Conservation (phyloP, 1,140 invertebrate species). For the Batillaria attramentaria region DNA sequence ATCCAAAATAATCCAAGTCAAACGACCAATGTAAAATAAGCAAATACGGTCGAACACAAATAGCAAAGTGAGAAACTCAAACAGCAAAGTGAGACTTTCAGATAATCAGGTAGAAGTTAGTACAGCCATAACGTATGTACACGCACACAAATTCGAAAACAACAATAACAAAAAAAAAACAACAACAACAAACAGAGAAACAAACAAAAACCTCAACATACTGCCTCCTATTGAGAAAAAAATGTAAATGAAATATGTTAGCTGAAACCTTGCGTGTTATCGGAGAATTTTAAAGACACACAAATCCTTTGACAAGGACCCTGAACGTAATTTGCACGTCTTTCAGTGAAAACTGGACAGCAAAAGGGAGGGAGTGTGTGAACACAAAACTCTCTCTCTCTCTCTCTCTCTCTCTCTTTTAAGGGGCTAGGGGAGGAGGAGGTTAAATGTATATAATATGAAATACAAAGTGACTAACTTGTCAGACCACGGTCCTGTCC, state of each 20-base stretch:
- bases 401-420: neutral
- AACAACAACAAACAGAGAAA: too few species aligned
- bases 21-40: neutral
- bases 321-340: neutral
- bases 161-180: too few species aligned
- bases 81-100: neutral
- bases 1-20: neutral
- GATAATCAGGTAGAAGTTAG: neutral
- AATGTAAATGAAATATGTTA: too few species aligned
- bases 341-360: neutral
- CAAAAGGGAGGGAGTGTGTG: neutral
- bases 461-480: conserved; percentile 36
- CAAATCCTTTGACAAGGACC: too few species aligned
- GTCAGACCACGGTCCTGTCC: conserved; percentile 80
- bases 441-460: neutral
- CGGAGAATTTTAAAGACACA: too few species aligned
- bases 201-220: too few species aligned
- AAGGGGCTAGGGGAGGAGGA: neutral
- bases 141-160: too few species aligned
- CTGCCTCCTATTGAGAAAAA: too few species aligned
- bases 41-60: too few species aligned
- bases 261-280: too few species aligned
- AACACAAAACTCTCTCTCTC: neutral
- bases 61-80: too few species aligned
- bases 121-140: too few species aligned